Conservation (phyloP, 2,888 invertebrate species). For the Arctia plantaginis region DNA sequence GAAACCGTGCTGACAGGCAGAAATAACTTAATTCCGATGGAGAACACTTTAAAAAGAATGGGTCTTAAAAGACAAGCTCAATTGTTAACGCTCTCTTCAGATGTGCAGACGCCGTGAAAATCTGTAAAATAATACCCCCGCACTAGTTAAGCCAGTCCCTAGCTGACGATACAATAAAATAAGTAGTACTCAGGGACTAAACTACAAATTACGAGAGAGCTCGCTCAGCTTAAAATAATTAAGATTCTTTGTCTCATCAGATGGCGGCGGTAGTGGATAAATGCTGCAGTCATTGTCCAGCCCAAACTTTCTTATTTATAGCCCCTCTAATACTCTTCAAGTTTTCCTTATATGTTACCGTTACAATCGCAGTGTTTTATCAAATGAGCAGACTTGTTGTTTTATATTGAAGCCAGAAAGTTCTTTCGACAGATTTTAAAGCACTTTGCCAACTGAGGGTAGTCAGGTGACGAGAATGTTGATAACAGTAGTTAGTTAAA, state of each 20-base stretch:
- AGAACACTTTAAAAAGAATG: conserved; percentile 74
- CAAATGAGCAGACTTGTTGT: conserved; percentile 49
- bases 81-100: conserved; percentile 66
- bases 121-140: conserved; percentile 79
- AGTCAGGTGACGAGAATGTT: too few species aligned
- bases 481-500: too few species aligned
- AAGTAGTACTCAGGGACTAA: conserved; percentile 71
- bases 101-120: conserved; percentile 77
- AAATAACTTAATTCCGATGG: conserved; percentile 75
- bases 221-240: conserved; percentile 82
- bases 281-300: conserved; percentile 45
- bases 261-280: conserved; percentile 53
- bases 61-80: conserved; percentile 67
- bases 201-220: conserved; percentile 79
- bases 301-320: conserved; percentile 42
- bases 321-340: conserved; percentile 33
- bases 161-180: conserved; percentile 82
- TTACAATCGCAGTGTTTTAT: conserved; percentile 48
- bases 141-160: conserved; percentile 69
- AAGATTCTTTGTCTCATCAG: conserved; percentile 78
- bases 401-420: conserved; percentile 46
- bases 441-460: conserved; percentile 40
- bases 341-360: conserved; percentile 47
- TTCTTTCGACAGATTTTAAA: conserved; percentile 54
- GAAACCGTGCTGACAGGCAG: conserved; percentile 59